Evolutionary conservation across 2,888 invertebrate species (phyloP).

Genomic region (Stictocephala bisonia): DNA sequence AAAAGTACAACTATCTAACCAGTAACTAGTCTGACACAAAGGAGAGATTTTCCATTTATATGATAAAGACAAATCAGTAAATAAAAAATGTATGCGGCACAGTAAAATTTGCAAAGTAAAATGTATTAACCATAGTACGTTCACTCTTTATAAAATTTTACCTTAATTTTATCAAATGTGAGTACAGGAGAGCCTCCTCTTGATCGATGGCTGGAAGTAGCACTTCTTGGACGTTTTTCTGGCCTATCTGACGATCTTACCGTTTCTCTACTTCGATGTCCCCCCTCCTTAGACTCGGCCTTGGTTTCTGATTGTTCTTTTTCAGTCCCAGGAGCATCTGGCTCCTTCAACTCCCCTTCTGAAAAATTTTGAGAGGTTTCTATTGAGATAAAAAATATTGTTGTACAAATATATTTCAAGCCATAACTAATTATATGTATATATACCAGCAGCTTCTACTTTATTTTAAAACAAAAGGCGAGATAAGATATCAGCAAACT

Average conservation of each 20-base stretch:
- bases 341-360: constrained; percentile 42
- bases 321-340: constrained; percentile 44
- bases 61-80: too few species aligned
- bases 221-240: constrained; percentile 33
- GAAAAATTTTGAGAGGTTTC: background rate
- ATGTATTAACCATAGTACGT: too few species aligned
- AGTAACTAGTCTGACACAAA: too few species aligned
- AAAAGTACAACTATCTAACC: too few species aligned
- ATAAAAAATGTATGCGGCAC: too few species aligned
- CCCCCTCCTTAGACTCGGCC: constrained; percentile 62
- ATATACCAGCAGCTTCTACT: too few species aligned
- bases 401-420: constrained; percentile 19
- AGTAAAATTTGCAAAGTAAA: too few species aligned
- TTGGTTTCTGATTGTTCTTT: constrained; percentile 63
- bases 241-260: constrained; percentile 12
- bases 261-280: constrained; percentile 42
- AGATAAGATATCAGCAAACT: too few species aligned
- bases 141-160: too few species aligned
- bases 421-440: too few species aligned
- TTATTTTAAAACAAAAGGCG: too few species aligned
- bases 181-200: constrained; percentile 70
- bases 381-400: background rate
- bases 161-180: constrained; percentile 84
- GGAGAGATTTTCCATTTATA: too few species aligned
- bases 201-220: constrained; percentile 62